A percentile compares a stretch with the other conserved stretches of the same genome.
These are phyloP conservation scores for Deilephila porcellus DNA, from an alignment of 2,888 invertebrate species.

Conservation along the genomic window DNA sequence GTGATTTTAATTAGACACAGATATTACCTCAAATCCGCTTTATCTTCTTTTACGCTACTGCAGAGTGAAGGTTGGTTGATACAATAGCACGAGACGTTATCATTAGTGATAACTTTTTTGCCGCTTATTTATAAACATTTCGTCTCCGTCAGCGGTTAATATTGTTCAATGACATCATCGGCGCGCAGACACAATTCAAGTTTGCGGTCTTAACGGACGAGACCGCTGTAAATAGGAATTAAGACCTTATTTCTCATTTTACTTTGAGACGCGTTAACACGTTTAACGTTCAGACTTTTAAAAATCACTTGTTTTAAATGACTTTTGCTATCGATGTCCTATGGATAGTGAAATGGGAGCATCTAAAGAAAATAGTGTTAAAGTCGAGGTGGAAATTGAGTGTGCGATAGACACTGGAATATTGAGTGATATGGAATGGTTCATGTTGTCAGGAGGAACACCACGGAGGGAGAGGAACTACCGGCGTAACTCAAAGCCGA, in stretches of 20 bases:
- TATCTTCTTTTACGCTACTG: neutral
- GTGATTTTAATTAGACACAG: neutral
- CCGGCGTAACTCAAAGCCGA: slow-evolving; percentile 61
- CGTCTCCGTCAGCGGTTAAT: slow-evolving; percentile 50
- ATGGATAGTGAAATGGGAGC: slow-evolving; percentile 44
- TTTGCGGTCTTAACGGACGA: slow-evolving; percentile 36
- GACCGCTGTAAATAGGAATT: slow-evolving; percentile 32
- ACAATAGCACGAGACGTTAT: slow-evolving; percentile 46
- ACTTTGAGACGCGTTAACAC: slow-evolving; percentile 35
- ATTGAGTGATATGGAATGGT: slow-evolving; percentile 72
- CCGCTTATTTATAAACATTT: slow-evolving; percentile 43
- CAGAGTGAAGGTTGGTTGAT: slow-evolving; percentile 2
- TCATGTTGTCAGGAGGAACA: slow-evolving; percentile 73
- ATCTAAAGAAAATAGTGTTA: slow-evolving; percentile 52
- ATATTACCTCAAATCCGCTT: neutral
- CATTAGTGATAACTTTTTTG: slow-evolving; percentile 55
- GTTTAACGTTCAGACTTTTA: neutral
- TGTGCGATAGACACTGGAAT: slow-evolving; percentile 61
- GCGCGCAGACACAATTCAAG: slow-evolving; percentile 37
- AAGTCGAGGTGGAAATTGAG: slow-evolving; percentile 69
- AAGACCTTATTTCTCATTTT: slow-evolving; percentile 41
- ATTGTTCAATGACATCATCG: slow-evolving; percentile 56
- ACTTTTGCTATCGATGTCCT: neutral
- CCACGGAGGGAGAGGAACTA: slow-evolving; percentile 64
- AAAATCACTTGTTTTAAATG: slow-evolving; percentile 5